Percentiles rank a stretch among this genome's conserved stretches.
phyloP scores from a whole-genome alignment of 1,140 invertebrate species.

The Lysiphlebus fabarum region DNA sequence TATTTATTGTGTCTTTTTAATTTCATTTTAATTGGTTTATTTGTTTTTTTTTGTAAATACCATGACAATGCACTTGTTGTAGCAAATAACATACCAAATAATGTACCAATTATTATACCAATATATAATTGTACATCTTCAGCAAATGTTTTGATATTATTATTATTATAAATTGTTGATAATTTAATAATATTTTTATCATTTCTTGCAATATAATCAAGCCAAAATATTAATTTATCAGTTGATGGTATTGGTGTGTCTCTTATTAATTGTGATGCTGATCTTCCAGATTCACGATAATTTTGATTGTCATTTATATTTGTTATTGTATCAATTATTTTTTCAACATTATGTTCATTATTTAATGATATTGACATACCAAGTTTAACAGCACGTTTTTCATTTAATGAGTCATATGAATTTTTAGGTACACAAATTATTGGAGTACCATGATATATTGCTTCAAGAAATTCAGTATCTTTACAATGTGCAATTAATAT shows the following conservation, averaged over 20 bases:
- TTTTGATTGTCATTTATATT: constrained; percentile 35
- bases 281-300: constrained; percentile 43
- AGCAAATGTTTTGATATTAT: constrained; percentile 33
- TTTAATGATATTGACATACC: constrained; percentile 38
- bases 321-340: constrained; percentile 28
- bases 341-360: constrained; percentile 28
- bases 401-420: constrained; percentile 39
- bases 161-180: constrained; percentile 29
- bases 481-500: constrained; percentile 46
- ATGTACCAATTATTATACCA: constrained; percentile 39
- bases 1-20: constrained; percentile 22
- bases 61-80: constrained; percentile 14
- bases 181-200: constrained; percentile 33
- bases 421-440: constrained; percentile 48
- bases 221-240: constrained; percentile 47
- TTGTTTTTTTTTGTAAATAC: constrained; percentile 15
- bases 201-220: constrained; percentile 41
- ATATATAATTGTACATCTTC: constrained; percentile 42
- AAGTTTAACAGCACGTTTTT: constrained; percentile 36
- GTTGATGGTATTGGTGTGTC: constrained; percentile 45
- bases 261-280: constrained; percentile 43
- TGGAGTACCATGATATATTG: constrained; percentile 47
- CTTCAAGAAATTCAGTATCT: constrained; percentile 46
- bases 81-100: constrained; percentile 35
- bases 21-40: constrained; percentile 16